phyloP scores from a whole-genome alignment of 2,113 vertebrate genomes.

The Anhinga rufa region DNA sequence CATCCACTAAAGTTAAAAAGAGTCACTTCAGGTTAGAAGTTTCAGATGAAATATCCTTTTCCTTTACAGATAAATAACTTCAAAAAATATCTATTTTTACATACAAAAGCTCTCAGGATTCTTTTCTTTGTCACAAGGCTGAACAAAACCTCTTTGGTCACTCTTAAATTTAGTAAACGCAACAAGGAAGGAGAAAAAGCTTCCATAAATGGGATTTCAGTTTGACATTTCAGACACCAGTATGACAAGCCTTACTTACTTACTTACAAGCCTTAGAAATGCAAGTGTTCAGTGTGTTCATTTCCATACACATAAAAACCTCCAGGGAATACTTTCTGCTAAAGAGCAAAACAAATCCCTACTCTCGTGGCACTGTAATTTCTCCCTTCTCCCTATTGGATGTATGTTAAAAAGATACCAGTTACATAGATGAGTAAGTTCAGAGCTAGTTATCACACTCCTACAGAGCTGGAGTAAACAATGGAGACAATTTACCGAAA shows the following conservation, averaged over 20 bases:
- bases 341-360: neutral
- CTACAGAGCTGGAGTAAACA: neutral
- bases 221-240: neutral
- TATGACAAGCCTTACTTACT: neutral
- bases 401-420: neutral
- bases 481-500: neutral
- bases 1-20: neutral
- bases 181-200: neutral
- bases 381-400: neutral
- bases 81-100: neutral
- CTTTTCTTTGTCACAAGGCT: neutral
- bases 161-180: neutral
- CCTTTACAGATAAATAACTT: neutral
- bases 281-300: neutral
- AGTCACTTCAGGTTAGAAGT: neutral
- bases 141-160: neutral
- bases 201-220: neutral
- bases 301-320: neutral
- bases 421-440: neutral
- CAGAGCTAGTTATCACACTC: neutral
- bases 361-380: accelerated
- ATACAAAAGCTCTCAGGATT: neutral
- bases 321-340: neutral
- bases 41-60: neutral
- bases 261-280: neutral